Percentiles rank a stretch among this genome's conserved stretches.
Conservation (phyloP, 2,888 invertebrate genomes). For the Epicampocera succincta region DNA sequence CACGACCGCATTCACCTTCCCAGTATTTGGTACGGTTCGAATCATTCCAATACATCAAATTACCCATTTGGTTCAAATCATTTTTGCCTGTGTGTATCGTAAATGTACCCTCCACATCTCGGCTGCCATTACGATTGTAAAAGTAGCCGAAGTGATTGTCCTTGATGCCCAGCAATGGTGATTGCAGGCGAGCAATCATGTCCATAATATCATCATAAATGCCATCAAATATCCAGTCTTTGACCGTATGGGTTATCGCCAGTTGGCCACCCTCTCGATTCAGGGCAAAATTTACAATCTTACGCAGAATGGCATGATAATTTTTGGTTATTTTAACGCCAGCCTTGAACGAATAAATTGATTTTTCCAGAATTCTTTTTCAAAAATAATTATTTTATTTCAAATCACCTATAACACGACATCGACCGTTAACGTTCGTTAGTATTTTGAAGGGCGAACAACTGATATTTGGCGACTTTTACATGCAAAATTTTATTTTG, state of each 20-base stretch:
- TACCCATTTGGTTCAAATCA: constrained; percentile 86
- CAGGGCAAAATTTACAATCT: constrained; percentile 83
- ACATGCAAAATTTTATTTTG: too few species aligned
- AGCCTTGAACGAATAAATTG: constrained; percentile 82
- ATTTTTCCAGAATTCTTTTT: too few species aligned
- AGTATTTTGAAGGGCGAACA: too few species aligned
- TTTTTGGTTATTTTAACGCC: constrained; percentile 83
- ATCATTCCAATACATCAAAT: constrained; percentile 87
- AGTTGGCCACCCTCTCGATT: constrained; percentile 82
- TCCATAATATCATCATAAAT: constrained; percentile 88
- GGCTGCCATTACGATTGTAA: constrained; percentile 87
- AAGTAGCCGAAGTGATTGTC: constrained; percentile 92
- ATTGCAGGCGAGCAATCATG: constrained; percentile 83
- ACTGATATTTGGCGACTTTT: too few species aligned
- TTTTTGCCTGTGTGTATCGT: constrained; percentile 88
- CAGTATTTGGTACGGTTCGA: constrained; percentile 83
- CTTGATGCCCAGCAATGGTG: constrained; percentile 82
- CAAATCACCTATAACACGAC: too few species aligned
- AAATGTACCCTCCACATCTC: constrained; percentile 88
- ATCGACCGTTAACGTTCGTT: too few species aligned
- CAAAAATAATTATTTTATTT: too few species aligned
- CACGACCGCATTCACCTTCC: constrained; percentile 85
- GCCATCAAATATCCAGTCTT: constrained; percentile 89
- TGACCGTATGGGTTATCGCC: constrained; percentile 84
- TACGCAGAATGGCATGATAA: constrained; percentile 79